These are phyloP conservation scores for Procambarus clarkii DNA, from an alignment of 1,140 invertebrate genomes.

Conservation along the genomic window DNA sequence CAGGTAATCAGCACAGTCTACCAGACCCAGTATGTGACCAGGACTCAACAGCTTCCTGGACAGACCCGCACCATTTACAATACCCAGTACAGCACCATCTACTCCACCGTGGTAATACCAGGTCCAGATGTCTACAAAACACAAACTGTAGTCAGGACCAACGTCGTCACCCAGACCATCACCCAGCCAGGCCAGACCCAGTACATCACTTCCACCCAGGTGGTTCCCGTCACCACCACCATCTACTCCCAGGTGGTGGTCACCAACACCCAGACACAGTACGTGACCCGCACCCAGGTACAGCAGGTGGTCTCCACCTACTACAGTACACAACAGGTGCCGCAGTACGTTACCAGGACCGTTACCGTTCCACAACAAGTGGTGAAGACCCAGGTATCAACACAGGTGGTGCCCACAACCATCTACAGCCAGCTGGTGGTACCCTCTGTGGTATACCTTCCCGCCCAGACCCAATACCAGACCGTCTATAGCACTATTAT, in stretches of 20 bases:
- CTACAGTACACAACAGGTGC: slow-evolving; percentile 40
- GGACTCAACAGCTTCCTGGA: slow-evolving; percentile 50
- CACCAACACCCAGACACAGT: slow-evolving; percentile 60
- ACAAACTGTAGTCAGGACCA: slow-evolving; percentile 20
- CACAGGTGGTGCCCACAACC: slow-evolving; percentile 62
- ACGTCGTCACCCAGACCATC: slow-evolving; percentile 48
- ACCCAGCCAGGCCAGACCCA: slow-evolving; percentile 52
- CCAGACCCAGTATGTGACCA: slow-evolving; percentile 47
- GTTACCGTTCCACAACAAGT: slow-evolving; percentile 53
- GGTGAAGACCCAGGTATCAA: slow-evolving; percentile 52
- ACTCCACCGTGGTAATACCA: slow-evolving; percentile 52
- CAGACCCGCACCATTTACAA: slow-evolving; percentile 32
- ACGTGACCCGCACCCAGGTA: slow-evolving; percentile 44
- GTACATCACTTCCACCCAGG: slow-evolving; percentile 40
- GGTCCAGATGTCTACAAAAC: slow-evolving; percentile 36
- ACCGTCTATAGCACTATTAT: slow-evolving; percentile 39
- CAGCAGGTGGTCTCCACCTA: slow-evolving; percentile 44
- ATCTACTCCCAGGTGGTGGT: slow-evolving; percentile 35
- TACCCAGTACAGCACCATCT: slow-evolving; percentile 65
- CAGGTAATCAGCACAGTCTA: slow-evolving; percentile 61
- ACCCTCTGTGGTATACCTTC: slow-evolving; percentile 32
- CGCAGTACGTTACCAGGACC: slow-evolving; percentile 56
- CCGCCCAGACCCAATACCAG: slow-evolving; percentile 43
- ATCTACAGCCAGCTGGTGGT: slow-evolving; percentile 42
- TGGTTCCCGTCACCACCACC: slow-evolving; percentile 58